Evolutionary conservation across 92 coral and sea anemone species (phyloP).

Genomic region (Bergia puertoricense): DNA sequence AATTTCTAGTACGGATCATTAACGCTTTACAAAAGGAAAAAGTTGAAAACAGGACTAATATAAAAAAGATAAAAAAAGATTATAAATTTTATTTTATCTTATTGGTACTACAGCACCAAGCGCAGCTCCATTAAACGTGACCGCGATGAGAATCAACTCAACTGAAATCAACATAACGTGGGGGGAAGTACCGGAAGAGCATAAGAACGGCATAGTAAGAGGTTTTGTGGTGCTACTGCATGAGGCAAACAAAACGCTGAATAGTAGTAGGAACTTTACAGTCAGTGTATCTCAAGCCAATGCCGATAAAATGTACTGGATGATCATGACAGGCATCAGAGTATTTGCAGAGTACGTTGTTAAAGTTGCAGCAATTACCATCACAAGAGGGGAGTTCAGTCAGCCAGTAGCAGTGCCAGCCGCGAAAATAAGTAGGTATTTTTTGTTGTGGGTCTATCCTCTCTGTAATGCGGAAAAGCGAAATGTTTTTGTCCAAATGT

Average conservation of each 20-base stretch:
- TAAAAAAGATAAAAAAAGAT: too few species aligned
- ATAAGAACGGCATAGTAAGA: conserved; percentile 41
- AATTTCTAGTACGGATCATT: too few species aligned
- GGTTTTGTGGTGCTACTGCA: conserved; percentile 21
- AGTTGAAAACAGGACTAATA: too few species aligned
- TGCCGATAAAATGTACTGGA: background rate
- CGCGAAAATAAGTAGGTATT: conserved; percentile 27
- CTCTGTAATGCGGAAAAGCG: background rate
- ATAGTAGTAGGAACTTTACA: background rate
- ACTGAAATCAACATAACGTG: conserved; percentile 21
- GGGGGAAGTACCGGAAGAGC: conserved; percentile 30
- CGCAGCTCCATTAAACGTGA: conserved; percentile 30
- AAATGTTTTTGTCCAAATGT: background rate
- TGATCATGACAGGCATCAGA: background rate
- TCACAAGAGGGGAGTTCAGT: conserved; percentile 35
- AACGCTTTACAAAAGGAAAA: too few species aligned
- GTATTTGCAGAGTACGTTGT: conserved; percentile 38
- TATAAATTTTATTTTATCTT: too few species aligned
- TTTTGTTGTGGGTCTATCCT: background rate
- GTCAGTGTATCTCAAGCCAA: conserved; percentile 1
- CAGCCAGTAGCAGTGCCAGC: conserved; percentile 25
- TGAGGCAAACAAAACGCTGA: background rate
- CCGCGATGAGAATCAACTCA: conserved; percentile 33
- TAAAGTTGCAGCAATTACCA: conserved; percentile 44
- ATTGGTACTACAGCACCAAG: conserved; percentile 20